A percentile compares a stretch with the other conserved stretches of the same genome.
phyloP scores from a whole-genome alignment of 2,888 invertebrate species.

The Tetragnatha montana region DNA sequence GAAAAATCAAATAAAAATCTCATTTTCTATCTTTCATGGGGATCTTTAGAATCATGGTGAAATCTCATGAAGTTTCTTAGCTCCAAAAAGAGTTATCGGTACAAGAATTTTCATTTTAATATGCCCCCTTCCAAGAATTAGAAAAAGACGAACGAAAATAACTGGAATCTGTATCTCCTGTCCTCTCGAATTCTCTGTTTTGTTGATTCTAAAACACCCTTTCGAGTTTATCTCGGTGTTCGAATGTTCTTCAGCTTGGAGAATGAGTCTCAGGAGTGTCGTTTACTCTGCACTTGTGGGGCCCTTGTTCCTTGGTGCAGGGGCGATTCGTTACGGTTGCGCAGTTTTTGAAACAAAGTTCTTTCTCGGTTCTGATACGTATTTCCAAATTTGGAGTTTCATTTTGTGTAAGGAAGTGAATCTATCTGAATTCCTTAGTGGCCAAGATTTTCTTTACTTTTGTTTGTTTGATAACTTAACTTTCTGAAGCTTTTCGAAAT shows the following conservation, averaged over 20 bases:
- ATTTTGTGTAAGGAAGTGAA: too few relatives aligned
- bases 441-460: too few relatives aligned
- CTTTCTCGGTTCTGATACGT: not conserved
- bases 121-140: not conserved
- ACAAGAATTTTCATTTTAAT: not conserved
- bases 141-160: too few relatives aligned
- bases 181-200: not conserved
- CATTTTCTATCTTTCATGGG: too few relatives aligned
- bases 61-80: too few relatives aligned
- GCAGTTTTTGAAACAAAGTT: not conserved
- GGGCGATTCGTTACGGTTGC: not conserved
- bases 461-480: too few relatives aligned
- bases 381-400: too few relatives aligned
- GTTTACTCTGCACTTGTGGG: not conserved
- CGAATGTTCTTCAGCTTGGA: not conserved
- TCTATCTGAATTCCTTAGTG: too few relatives aligned
- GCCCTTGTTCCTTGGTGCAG: not conserved
- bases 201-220: not conserved
- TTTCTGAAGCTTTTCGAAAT: too few relatives aligned
- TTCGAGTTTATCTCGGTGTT: not conserved
- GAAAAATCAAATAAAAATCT: too few relatives aligned
- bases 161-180: not conserved
- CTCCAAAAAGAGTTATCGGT: too few relatives aligned
- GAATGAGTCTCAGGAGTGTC: not conserved
- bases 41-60: too few relatives aligned